These are phyloP conservation scores for Hirtodrosophila alboralis DNA, from an alignment of 2,888 invertebrate genomes.

Conservation along the genomic window DNA sequence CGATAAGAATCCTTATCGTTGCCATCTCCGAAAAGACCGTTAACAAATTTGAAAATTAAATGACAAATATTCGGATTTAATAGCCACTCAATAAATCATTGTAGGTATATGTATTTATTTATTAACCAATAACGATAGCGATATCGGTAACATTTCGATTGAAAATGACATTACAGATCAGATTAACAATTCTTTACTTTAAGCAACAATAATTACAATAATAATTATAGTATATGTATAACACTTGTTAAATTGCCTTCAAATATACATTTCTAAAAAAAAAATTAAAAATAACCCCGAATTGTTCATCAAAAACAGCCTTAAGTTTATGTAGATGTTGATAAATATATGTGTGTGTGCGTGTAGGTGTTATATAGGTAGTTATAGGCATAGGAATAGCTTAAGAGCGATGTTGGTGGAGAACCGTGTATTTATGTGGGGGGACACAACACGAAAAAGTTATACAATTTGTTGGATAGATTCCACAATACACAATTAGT, in stretches of 20 bases:
- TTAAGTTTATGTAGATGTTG: conserved; percentile 69
- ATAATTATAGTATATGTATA: conserved; percentile 56
- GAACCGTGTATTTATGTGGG: conserved; percentile 21
- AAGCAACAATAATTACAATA: conserved; percentile 75
- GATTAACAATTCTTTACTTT: conserved; percentile 58
- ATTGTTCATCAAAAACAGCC: conserved; percentile 76
- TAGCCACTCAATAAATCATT: conserved; percentile 3
- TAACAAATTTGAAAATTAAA: too few species aligned
- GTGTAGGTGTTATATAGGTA: conserved; percentile 17
- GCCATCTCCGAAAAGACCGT: too few species aligned
- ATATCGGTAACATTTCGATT: conserved; percentile 61
- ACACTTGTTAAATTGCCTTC: conserved; percentile 66
- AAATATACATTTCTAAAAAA: conserved; percentile 66
- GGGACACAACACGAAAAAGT: conserved; percentile 42
- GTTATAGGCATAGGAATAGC: conserved; percentile 42
- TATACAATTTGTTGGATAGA: conserved; percentile 49
- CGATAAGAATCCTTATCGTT: too few species aligned
- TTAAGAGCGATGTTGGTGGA: conserved; percentile 22
- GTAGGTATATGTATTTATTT: conserved; percentile 45
- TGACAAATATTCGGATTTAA: too few species aligned
- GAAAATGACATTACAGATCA: conserved; percentile 66
- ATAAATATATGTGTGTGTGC: conserved; percentile 31
- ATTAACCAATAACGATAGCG: conserved; percentile 41
- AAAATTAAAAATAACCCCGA: conserved; percentile 46
- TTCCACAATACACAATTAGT: conserved; percentile 49